phyloP scores from a whole-genome alignment of 2,888 invertebrate genomes.

The Lasioglossum villosulum region DNA sequence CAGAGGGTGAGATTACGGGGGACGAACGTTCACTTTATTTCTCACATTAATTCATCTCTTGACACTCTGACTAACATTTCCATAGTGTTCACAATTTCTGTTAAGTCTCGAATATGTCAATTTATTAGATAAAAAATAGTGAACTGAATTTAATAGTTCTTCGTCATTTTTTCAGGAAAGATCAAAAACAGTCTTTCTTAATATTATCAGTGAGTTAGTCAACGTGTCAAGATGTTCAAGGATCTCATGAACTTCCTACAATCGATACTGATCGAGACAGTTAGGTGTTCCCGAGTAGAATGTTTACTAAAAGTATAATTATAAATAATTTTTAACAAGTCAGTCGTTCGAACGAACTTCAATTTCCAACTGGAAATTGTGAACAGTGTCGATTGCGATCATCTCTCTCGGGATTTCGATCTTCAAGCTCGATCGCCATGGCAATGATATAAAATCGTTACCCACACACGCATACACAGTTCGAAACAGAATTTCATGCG shows the following conservation, averaged over 20 bases:
- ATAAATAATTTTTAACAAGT: background rate
- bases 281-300: background rate
- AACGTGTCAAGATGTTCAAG: background rate
- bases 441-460: conserved; percentile 27
- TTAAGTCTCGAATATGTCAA: background rate
- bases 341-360: background rate
- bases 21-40: conserved; percentile 24
- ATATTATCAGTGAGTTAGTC: background rate
- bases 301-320: background rate
- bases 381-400: conserved; percentile 5
- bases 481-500: background rate
- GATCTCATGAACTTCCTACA: background rate
- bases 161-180: background rate
- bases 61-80: background rate
- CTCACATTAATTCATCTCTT: background rate
- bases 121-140: background rate
- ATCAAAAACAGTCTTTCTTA: background rate
- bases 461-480: conserved; percentile 3
- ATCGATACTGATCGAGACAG: conserved; percentile 7
- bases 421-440: conserved; percentile 30
- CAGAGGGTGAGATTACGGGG: conserved; percentile 32
- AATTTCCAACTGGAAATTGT: background rate
- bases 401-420: conserved; percentile 1
- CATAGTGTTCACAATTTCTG: background rate
- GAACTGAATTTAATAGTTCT: background rate